phyloP scores from a whole-genome alignment of 2,888 invertebrate species.

The Sesia apiformis region DNA sequence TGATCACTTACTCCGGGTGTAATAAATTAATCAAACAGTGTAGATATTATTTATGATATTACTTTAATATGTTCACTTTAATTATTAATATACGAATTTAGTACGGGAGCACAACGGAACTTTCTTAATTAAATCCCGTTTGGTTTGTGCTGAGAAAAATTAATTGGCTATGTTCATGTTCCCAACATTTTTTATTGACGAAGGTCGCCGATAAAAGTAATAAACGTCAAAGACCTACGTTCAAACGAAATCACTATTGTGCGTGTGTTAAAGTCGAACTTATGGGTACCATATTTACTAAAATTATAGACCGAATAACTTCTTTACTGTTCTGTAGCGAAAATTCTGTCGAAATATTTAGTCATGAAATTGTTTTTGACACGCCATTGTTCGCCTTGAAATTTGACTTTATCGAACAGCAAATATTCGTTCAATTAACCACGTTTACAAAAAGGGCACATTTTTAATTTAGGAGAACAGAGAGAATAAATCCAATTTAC shows the following conservation, averaged over 20 bases:
- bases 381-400: constrained; percentile 50
- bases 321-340: constrained; percentile 18
- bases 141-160: neutral
- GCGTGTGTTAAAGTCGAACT: constrained; percentile 17
- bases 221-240: neutral
- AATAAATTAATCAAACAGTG: too few relatives aligned
- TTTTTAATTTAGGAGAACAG: neutral
- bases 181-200: neutral
- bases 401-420: constrained; percentile 21
- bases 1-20: too few relatives aligned
- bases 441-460: neutral
- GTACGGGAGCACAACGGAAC: neutral
- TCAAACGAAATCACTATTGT: constrained; percentile 3
- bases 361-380: constrained; percentile 33
- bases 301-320: constrained; percentile 26
- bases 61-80: too few relatives aligned
- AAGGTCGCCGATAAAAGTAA: neutral
- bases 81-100: too few relatives aligned
- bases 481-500: neutral
- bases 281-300: constrained; percentile 15
- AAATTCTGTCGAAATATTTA: constrained; percentile 30
- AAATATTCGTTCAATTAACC: neutral
- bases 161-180: neutral
- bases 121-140: neutral
- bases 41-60: too few relatives aligned